Evolutionary conservation across 2,888 invertebrate species (phyloP).

Genomic region (Yponomeuta evonymella): DNA sequence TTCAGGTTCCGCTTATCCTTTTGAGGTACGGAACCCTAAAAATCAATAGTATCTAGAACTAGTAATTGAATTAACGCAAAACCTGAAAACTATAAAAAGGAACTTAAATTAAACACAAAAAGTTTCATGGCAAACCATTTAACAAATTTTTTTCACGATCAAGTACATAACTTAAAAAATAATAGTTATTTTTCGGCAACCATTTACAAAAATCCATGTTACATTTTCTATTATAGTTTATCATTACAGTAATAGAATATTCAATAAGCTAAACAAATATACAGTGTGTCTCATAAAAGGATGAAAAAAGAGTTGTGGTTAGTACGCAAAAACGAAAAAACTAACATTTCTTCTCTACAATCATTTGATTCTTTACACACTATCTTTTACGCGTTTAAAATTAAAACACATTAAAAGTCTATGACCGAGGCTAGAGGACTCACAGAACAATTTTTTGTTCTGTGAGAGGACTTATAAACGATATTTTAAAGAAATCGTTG

Average conservation of each 20-base stretch:
- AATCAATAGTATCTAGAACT: too few relatives aligned
- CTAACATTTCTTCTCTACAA: too few relatives aligned
- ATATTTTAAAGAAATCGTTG: too few relatives aligned
- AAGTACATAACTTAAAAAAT: neutral
- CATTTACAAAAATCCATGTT: conserved; percentile 3
- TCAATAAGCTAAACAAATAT: neutral
- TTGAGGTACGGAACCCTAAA: too few relatives aligned
- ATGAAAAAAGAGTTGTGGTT: neutral
- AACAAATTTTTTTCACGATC: neutral
- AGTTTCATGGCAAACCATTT: neutral
- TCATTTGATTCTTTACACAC: too few relatives aligned
- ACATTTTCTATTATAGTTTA: neutral
- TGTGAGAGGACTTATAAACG: too few relatives aligned
- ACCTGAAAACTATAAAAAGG: neutral
- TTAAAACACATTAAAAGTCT: too few relatives aligned
- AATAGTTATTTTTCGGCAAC: conserved; percentile 3
- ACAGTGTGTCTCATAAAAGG: neutral
- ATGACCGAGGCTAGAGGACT: too few relatives aligned
- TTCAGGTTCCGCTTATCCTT: too few relatives aligned
- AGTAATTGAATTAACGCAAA: too few relatives aligned
- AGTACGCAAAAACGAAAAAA: neutral
- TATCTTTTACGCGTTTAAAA: too few relatives aligned
- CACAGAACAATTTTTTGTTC: too few relatives aligned
- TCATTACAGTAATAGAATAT: neutral
- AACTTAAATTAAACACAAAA: neutral